phyloP scores from a whole-genome alignment of 1,140 invertebrate genomes.

The Bombus pyrosoma region DNA sequence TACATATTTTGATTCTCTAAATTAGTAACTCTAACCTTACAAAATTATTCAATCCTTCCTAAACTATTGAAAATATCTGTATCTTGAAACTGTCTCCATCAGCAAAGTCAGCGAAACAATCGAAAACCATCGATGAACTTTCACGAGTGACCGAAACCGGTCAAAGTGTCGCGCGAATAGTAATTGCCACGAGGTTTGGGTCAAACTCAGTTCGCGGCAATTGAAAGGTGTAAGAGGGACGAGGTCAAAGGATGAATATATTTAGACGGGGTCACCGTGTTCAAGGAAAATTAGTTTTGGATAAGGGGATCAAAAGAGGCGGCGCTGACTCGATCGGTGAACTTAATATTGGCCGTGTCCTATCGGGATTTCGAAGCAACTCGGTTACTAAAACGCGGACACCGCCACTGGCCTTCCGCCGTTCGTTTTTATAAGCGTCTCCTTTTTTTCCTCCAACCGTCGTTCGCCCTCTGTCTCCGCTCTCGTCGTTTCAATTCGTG shows the following conservation, averaged over 20 bases:
- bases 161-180: not conserved
- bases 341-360: slow-evolving; percentile 50
- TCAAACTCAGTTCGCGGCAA: slow-evolving; percentile 18
- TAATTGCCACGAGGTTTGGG: not conserved
- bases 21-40: too few relatives aligned
- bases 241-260: slow-evolving; percentile 55
- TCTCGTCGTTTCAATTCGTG: slow-evolving; percentile 25
- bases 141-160: not conserved
- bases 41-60: not conserved
- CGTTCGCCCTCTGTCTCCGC: not conserved
- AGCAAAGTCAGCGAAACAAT: not conserved
- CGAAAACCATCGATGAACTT: slow-evolving; percentile 1
- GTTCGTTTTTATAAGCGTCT: slow-evolving; percentile 1
- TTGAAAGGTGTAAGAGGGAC: slow-evolving; percentile 1
- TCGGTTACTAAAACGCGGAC: not conserved
- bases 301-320: slow-evolving; percentile 54
- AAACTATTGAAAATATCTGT: too few relatives aligned
- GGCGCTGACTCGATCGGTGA: not conserved
- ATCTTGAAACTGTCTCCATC: too few relatives aligned
- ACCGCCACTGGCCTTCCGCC: too few relatives aligned
- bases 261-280: slow-evolving; percentile 41
- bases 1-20: too few relatives aligned
- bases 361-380: slow-evolving; percentile 30
- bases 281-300: slow-evolving; percentile 62
- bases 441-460: slow-evolving; percentile 3